Evolutionary conservation across 1,140 invertebrate species (phyloP).

Genomic region (Palaemon carinicauda): DNA sequence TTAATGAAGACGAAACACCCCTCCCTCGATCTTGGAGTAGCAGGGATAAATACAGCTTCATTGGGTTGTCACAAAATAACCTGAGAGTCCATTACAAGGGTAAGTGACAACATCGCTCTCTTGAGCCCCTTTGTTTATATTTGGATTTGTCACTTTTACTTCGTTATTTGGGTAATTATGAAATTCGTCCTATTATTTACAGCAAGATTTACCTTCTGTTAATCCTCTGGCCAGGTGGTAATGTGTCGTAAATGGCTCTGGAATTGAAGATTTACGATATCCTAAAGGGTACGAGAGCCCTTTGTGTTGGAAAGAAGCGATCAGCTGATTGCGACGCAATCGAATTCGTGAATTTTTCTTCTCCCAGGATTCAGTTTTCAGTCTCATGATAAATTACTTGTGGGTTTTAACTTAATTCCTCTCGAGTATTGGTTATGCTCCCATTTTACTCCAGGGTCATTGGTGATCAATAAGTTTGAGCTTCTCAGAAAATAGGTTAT

Average conservation of each 20-base stretch:
- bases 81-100: conserved; percentile 99
- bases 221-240: too few relatives aligned
- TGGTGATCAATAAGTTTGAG: too few relatives aligned
- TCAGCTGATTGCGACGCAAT: conserved; percentile 73
- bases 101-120: conserved; percentile 67
- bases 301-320: conserved; percentile 69
- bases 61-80: conserved; percentile 97
- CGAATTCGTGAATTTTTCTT: conserved; percentile 15
- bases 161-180: not conserved
- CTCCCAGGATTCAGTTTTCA: too few relatives aligned
- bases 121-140: conserved; percentile 45
- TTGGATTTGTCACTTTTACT: not conserved
- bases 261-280: not conserved
- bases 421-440: too few relatives aligned
- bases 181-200: too few relatives aligned
- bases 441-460: too few relatives aligned
- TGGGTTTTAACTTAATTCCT: too few relatives aligned
- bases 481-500: too few relatives aligned
- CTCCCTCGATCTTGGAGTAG: conserved; percentile 95
- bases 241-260: too few relatives aligned
- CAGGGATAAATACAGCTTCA: conserved; percentile 97
- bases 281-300: not conserved
- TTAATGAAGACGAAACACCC: conserved; percentile 94
- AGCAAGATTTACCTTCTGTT: too few relatives aligned
- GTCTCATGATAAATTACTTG: too few relatives aligned